These are phyloP conservation scores for Hirundo rustica DNA, from an alignment of 2,797 vertebrate species.

Conservation along the genomic window DNA sequence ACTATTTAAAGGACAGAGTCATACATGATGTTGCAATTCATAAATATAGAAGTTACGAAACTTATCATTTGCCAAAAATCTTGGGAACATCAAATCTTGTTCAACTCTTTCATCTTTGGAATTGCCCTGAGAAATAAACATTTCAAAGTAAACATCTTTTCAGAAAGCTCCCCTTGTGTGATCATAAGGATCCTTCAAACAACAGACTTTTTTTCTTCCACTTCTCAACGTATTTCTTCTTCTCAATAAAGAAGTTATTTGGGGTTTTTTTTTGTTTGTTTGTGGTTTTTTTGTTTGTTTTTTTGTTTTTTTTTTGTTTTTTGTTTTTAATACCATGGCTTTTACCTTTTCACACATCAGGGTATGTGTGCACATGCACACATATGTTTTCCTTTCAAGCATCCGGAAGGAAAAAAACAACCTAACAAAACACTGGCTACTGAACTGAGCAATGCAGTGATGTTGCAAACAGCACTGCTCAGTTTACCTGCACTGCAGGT, in stretches of 20 bases:
- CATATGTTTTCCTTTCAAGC: neutral
- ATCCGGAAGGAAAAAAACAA: neutral
- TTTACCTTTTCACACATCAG: neutral
- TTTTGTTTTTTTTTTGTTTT: too few species aligned
- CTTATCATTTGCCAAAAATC: neutral
- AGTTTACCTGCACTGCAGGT: neutral
- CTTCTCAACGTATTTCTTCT: neutral
- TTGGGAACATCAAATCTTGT: neutral
- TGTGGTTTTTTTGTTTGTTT: too few species aligned
- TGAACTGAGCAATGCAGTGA: too few species aligned
- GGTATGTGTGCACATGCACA: neutral
- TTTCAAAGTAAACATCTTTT: neutral
- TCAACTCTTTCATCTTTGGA: neutral
- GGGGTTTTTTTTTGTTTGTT: too few species aligned
- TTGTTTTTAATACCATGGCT: too few species aligned
- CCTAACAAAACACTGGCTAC: neutral
- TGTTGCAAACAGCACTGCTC: neutral
- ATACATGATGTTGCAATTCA: neutral
- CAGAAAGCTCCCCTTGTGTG: neutral
- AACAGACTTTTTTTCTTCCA: neutral
- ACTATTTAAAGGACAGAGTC: neutral
- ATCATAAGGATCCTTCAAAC: neutral
- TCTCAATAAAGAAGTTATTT: neutral
- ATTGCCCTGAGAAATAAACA: neutral
- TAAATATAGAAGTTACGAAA: neutral